Base-by-base conservation (phyloP, 2,888 invertebrate genomes). In the Vanessa cardui region DNA sequence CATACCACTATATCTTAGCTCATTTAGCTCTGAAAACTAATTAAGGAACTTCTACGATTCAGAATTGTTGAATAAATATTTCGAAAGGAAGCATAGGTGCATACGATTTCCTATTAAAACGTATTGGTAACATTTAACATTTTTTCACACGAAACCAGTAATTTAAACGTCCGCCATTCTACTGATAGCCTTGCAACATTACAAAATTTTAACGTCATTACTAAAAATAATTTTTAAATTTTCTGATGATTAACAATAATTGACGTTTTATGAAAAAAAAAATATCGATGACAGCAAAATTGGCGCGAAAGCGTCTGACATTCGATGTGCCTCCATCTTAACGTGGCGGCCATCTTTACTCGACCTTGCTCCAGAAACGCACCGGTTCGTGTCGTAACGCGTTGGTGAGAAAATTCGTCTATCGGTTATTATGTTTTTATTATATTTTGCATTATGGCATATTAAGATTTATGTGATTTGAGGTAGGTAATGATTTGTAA, bases 331-430 rank as follows among this genome's bases (percentile, higher is more conserved):
- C 81, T 81, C 81, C 84, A 86, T 86, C 85, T 77, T 80, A 81
- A 75, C 76, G 80, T 84, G 87, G 81, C 90, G 85, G 86, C 88
- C 88, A 88, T 85, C 77, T 86, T 85, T 77, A 73, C 52, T 31
- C 79, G 86, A 90, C 92, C 92, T 92, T 92, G 92, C 91, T 92
- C 92, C 80, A 91, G 84, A 83, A 88, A 88, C 78, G 74, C 80
- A 80, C 80, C 80, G 84, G 85, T 83, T 82, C 70, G 79, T 90
- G 88, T 90, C 84, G 87, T 88, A 92, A 92, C 76, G 54, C 68
- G 72, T 76, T 77, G 80, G 85, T 89, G 87, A 84, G 90, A 90
- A 90, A 89, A 88, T 85, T 84, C 78, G 80, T 84, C 81, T 83
- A 87, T 85, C 78, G 79, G 85, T 81, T 80, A 77, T 75, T 76